Conservation (phyloP, 2,113 vertebrate species). For the Oryzias celebensis region DNA sequence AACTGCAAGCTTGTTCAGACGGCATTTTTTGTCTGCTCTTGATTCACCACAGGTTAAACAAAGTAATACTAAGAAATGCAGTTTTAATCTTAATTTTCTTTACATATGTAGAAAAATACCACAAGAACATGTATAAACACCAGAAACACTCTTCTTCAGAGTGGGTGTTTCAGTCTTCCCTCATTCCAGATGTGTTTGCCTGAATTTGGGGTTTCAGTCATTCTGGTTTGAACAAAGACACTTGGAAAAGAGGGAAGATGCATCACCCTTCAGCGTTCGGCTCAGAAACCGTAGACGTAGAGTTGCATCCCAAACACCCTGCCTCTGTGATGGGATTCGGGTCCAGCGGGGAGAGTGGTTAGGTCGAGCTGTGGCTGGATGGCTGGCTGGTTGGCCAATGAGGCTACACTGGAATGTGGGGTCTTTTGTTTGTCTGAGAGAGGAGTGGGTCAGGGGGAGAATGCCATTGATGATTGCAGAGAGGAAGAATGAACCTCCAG, state of each 20-base stretch:
- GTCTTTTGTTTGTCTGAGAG: constrained; percentile 79
- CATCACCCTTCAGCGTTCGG: no score
- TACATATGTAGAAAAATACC: no score
- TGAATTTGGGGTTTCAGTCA: neutral
- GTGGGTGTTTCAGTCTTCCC: neutral
- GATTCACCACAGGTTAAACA: no score
- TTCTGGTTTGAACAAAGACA: no score
- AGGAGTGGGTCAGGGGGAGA: constrained; percentile 78
- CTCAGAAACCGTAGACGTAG: neutral
- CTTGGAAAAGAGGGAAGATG: no score
- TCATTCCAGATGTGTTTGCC: neutral
- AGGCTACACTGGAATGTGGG: constrained; percentile 78
- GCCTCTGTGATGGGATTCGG: constrained; percentile 36
- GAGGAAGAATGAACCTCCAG: constrained; percentile 81
- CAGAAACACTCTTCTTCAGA: no score
- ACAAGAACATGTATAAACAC: no score
- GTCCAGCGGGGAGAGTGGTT: constrained; percentile 71
- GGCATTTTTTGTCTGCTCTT: no score
- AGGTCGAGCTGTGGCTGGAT: constrained; percentile 63
- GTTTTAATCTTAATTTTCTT: no score
- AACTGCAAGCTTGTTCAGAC: no score
- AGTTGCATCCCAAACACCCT: constrained; percentile 19
- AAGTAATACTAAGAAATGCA: no score
- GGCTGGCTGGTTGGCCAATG: constrained; percentile 70
- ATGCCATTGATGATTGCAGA: constrained; percentile 82